Percentiles rank a stretch among this genome's conserved stretches.
Evolutionary conservation across 1,140 invertebrate species (phyloP).

Genomic region (Triops cancriformis): DNA sequence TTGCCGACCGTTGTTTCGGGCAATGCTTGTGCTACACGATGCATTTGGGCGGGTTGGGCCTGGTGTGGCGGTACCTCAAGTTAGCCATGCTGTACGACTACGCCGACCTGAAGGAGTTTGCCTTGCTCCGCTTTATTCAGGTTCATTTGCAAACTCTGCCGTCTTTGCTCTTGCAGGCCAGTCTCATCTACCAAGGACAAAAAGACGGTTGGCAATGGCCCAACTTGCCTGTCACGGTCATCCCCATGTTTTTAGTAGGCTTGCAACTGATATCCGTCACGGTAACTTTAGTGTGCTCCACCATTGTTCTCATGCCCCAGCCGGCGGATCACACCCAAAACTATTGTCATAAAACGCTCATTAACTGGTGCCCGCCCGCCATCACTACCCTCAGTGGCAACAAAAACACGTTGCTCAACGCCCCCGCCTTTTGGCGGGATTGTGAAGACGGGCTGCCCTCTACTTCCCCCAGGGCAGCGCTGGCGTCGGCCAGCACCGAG

Average conservation of each 20-base stretch:
- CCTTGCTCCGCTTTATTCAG: slow-evolving; percentile 27
- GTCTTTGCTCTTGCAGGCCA: slow-evolving; percentile 26
- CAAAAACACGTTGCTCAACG: not conserved
- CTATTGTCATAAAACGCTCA: not conserved
- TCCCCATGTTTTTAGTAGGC: slow-evolving; percentile 16
- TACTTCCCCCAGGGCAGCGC: not conserved
- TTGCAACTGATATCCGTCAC: slow-evolving; percentile 19
- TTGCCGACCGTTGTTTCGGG: slow-evolving; percentile 27
- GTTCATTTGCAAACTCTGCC: slow-evolving; percentile 28
- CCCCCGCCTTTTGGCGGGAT: not conserved
- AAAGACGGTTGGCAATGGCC: slow-evolving; percentile 18
- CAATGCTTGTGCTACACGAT: slow-evolving; percentile 28
- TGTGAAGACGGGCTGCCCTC: not conserved
- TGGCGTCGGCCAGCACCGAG: not conserved
- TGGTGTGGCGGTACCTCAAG: slow-evolving; percentile 28
- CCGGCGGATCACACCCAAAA: not conserved
- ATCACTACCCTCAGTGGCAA: not conserved
- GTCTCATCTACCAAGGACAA: slow-evolving; percentile 24
- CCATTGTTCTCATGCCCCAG: slow-evolving; percentile 17
- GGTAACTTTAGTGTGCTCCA: slow-evolving; percentile 24
- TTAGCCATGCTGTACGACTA: slow-evolving; percentile 27
- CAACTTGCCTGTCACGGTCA: slow-evolving; percentile 20
- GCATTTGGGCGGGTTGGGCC: slow-evolving; percentile 26
- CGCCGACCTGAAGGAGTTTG: slow-evolving; percentile 28
- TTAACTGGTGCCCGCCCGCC: slow-evolving; percentile 1